Evolutionary conservation across 2,113 vertebrate genomes (phyloP).

Genomic region (Perca flavescens): DNA sequence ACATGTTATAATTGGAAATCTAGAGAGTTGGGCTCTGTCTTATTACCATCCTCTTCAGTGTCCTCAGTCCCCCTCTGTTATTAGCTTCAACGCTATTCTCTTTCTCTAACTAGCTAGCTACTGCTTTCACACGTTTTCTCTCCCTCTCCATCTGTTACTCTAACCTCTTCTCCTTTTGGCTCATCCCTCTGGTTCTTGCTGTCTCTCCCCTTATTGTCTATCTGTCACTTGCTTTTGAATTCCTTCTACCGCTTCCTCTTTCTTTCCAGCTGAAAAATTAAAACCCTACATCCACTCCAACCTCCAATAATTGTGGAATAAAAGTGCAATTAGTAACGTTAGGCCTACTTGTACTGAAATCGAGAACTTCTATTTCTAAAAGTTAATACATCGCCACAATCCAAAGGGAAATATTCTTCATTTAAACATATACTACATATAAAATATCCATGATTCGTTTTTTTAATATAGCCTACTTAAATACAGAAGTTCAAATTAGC

Average conservation of each 20-base stretch:
- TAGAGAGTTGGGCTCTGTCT: background rate
- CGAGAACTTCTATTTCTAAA: background rate
- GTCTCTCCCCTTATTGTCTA: slow-evolving; percentile 7
- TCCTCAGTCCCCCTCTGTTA: background rate
- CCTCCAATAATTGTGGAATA: background rate
- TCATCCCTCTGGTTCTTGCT: slow-evolving; percentile 52
- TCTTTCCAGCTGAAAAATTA: background rate
- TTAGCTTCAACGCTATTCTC: background rate
- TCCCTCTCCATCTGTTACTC: slow-evolving; percentile 52
- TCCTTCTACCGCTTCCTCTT: background rate
- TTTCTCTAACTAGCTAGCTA: background rate
- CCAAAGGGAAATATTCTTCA: background rate
- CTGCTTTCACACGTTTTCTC: slow-evolving; percentile 26
- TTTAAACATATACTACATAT: background rate
- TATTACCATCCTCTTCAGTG: background rate
- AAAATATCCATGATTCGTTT: background rate
- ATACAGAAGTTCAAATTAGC: background rate
- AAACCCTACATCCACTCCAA: slow-evolving; percentile 1
- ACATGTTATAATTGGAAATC: no score
- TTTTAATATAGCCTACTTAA: background rate
- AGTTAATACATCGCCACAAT: background rate
- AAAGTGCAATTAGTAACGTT: background rate
- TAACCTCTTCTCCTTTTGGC: slow-evolving; percentile 41
- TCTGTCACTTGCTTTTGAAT: slow-evolving; percentile 31
- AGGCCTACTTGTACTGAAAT: background rate